A percentile compares a stretch with the other conserved stretches of the same genome.
Evolutionary conservation across 1,140 invertebrate species (phyloP).

Genomic region (Drosophila pseudoananassae): DNA sequence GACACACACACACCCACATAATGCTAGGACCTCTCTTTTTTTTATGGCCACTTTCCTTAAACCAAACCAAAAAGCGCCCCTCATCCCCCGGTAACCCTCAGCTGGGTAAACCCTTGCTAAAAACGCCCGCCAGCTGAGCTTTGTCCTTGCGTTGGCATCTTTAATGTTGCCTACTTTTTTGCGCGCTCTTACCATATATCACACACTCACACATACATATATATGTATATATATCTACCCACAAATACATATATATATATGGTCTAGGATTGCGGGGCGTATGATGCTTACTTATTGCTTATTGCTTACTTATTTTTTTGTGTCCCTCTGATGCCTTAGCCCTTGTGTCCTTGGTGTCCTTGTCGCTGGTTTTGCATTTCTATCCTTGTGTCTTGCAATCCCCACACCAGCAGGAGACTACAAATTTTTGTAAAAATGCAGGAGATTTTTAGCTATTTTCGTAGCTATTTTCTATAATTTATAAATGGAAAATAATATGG

Average conservation of each 20-base stretch:
- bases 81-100: not conserved
- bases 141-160: constrained; percentile 59
- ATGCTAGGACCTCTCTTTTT: constrained; percentile 1
- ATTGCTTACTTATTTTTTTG: constrained; percentile 30
- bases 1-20: too few relatives aligned
- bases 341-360: constrained; percentile 39
- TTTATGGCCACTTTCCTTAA: constrained; percentile 43
- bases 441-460: not conserved
- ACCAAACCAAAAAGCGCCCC: constrained; percentile 18
- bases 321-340: constrained; percentile 1
- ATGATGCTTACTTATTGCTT: constrained; percentile 67
- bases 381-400: constrained; percentile 60
- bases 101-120: too few relatives aligned
- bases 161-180: constrained; percentile 64
- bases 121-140: constrained; percentile 21
- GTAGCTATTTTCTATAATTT: too few relatives aligned
- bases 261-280: not conserved
- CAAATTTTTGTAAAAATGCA: too few relatives aligned
- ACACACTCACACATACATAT: not conserved
- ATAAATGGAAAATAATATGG: too few relatives aligned
- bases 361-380: constrained; percentile 68
- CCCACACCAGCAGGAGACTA: constrained; percentile 46
- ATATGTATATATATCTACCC: too few relatives aligned
- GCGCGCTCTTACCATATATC: constrained; percentile 3
- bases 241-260: not conserved